phyloP scores from a whole-genome alignment of 2,888 invertebrate genomes.

The Thymelicus sylvestris region DNA sequence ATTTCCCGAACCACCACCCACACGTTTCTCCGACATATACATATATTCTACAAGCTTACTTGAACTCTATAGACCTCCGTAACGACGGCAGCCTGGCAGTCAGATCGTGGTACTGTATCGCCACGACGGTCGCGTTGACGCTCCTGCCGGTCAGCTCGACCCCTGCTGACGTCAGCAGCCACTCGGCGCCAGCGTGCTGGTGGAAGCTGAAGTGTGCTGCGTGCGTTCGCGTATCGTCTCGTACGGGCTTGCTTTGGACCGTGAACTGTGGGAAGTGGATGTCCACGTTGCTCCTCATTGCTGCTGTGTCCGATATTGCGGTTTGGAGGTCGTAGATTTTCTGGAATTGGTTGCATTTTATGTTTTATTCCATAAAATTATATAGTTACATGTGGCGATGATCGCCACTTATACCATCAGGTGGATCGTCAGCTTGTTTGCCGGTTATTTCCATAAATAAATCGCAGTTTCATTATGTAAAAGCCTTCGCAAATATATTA shows the following conservation, averaged over 20 bases:
- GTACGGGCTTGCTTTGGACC: conserved; percentile 60
- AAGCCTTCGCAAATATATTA: too few relatives aligned
- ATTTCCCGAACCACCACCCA: too few relatives aligned
- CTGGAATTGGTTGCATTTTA: conserved; percentile 50
- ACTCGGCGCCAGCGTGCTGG: conserved; percentile 61
- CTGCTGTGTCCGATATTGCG: conserved; percentile 65
- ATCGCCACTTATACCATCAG: too few relatives aligned
- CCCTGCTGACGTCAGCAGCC: conserved; percentile 67
- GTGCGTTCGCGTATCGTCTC: conserved; percentile 53
- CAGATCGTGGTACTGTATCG: conserved; percentile 87
- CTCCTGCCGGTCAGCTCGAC: conserved; percentile 64
- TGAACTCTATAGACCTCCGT: conserved; percentile 84
- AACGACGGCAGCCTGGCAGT: conserved; percentile 86
- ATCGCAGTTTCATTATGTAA: too few relatives aligned
- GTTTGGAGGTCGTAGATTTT: conserved; percentile 78
- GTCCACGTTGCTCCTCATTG: conserved; percentile 63
- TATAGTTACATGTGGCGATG: too few relatives aligned
- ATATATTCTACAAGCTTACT: conserved; percentile 73
- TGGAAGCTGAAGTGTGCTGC: conserved; percentile 67
- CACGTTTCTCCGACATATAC: too few relatives aligned
- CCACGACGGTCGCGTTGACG: conserved; percentile 72
- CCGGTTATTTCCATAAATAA: too few relatives aligned
- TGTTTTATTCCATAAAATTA: too few relatives aligned
- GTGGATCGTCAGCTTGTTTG: too few relatives aligned
- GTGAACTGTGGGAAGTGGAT: conserved; percentile 64